Base-by-base conservation (phyloP, 2,888 invertebrate genomes). In the Masnerella sp. region DNA sequence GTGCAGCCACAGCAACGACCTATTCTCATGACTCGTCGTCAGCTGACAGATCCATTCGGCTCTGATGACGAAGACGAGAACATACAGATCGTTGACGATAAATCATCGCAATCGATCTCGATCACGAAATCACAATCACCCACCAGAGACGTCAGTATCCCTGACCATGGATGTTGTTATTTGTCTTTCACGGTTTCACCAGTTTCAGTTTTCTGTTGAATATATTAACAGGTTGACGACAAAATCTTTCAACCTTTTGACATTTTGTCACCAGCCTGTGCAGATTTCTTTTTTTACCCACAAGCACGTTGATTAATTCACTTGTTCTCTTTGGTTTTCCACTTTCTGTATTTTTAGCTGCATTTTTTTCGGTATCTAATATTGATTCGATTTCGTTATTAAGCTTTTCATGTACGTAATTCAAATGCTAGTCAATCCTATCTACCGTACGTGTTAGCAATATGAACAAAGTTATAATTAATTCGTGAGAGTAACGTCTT, bases 31-130 rank as follows among this genome's bases (percentile, higher is more conserved):
- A 96, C 96, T 0, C 91, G 95, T 77, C 92, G 95, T 58, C 95
- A 96, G 86, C 89, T 95, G 76, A 93, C 93, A 4, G 96, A 97
- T 89, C 96, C 96, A 0, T 96, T 96, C 88, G 96, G 95, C 47
- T 96, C 96, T 20, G 96, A 96, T 82, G 96, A 96, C 14, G 94
- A 94, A 28, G 89, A 88, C 22, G 77, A 84, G 73, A 87, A 86
- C 69, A 83, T 86, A 76, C 85, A 85, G 77, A 84, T 85, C 61
- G 79, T 85, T 58, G 86, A 87, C 52, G 86, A 86, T 51, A 87
- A 85, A 74, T 81, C 80, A 76, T 84, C 83, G 25, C 85, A 83
- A 77, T 85, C 86, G 49, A 85, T 86, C 71, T 83, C 85, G 30
- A 79, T 84, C 75, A 81, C 76, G 65, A 86, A 86, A 83, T 82